These are phyloP conservation scores for Rallus limicola DNA, from an alignment of 2,113 vertebrate genomes.

Conservation along the genomic window DNA sequence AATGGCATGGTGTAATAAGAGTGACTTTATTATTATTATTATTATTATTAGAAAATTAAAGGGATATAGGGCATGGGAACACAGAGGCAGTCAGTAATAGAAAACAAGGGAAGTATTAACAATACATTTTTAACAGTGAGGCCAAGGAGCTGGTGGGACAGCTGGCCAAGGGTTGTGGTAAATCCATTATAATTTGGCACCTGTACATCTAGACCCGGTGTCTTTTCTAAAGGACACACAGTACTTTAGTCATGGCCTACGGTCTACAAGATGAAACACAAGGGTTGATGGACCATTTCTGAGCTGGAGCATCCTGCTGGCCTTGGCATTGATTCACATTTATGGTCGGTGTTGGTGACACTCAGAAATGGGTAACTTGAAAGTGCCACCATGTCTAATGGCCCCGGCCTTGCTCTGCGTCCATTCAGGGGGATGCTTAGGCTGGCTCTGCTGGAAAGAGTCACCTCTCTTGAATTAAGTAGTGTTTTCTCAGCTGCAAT, in stretches of 20 bases:
- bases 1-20: background rate
- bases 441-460: background rate
- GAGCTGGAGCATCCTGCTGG: background rate
- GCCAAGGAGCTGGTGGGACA: background rate
- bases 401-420: background rate
- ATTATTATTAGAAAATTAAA: background rate
- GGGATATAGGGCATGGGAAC: background rate
- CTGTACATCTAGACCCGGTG: background rate
- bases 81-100: background rate
- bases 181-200: background rate
- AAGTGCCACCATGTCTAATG: background rate
- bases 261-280: background rate
- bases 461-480: background rate
- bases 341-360: background rate
- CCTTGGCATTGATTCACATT: background rate
- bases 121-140: background rate
- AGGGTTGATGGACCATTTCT: background rate
- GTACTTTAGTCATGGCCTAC: background rate
- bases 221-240: background rate
- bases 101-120: slow-evolving; percentile 14
- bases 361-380: background rate
- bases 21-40: background rate
- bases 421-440: background rate
- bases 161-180: background rate
- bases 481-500: slow-evolving; percentile 13